Evolutionary conservation across 2,113 vertebrate genomes (phyloP).

Genomic region (Cynocephalus volans): DNA sequence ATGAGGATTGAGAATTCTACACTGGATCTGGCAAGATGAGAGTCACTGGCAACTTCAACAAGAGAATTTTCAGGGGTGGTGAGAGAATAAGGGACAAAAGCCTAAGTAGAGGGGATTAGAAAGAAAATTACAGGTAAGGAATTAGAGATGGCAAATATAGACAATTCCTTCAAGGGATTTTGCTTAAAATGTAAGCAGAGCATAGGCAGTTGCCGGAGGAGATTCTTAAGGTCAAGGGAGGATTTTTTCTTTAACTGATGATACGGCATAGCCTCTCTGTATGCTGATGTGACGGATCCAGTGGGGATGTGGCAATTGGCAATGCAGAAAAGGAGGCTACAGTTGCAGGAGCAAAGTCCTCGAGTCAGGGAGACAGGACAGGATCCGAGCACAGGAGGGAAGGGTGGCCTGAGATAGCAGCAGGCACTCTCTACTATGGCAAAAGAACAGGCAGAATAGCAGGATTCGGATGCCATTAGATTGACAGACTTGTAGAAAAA

Average conservation of each 20-base stretch:
- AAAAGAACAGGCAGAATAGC: background rate
- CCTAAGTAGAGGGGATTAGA: background rate
- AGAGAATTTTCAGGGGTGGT: background rate
- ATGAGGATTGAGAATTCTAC: background rate
- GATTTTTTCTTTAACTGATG: background rate
- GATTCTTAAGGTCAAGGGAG: background rate
- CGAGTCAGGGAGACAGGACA: background rate
- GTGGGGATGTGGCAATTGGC: background rate
- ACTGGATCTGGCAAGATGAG: background rate
- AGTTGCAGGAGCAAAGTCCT: background rate
- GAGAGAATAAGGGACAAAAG: background rate
- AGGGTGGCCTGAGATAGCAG: background rate
- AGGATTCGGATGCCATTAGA: background rate
- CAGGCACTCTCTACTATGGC: background rate
- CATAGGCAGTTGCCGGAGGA: background rate
- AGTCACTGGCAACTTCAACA: background rate
- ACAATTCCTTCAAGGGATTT: background rate
- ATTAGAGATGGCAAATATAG: background rate
- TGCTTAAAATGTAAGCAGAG: background rate
- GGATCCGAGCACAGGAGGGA: background rate
- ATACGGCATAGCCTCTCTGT: background rate
- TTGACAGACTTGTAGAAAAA: background rate
- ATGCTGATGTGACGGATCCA: background rate
- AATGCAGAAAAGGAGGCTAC: background rate
- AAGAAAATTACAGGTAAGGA: background rate